Percentiles rank a stretch among this genome's conserved stretches.
Evolutionary conservation across 2,888 invertebrate genomes (phyloP).

Genomic region (Aplocera efformata): DNA sequence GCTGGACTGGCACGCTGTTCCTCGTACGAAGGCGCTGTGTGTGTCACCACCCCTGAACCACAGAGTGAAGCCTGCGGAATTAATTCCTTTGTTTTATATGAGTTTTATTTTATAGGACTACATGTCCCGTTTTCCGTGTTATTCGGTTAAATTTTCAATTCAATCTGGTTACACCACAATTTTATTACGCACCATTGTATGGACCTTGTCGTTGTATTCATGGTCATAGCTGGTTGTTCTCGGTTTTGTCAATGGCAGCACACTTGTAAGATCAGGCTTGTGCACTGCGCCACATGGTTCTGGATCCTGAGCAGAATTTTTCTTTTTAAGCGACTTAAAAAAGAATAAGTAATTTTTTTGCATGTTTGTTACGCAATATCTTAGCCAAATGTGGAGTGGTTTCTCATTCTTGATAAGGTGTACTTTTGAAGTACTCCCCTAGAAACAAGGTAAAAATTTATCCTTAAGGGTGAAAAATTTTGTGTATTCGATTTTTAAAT

Average conservation of each 20-base stretch:
- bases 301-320: constrained; percentile 39
- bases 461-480: too few relatives aligned
- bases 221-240: constrained; percentile 39
- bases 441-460: too few relatives aligned
- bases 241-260: constrained; percentile 29
- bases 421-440: too few relatives aligned
- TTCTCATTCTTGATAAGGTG: too few relatives aligned
- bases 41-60: constrained; percentile 58
- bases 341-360: too few relatives aligned
- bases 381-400: too few relatives aligned
- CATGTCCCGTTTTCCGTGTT: neutral
- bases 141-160: too few relatives aligned
- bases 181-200: constrained; percentile 52
- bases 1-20: constrained; percentile 72
- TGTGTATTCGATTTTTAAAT: too few relatives aligned
- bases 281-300: constrained; percentile 47
- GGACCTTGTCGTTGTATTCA: constrained; percentile 56
- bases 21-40: constrained; percentile 70
- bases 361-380: too few relatives aligned
- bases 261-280: constrained; percentile 48
- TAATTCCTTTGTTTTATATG: too few relatives aligned
- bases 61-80: constrained; percentile 54
- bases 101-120: too few relatives aligned
- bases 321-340: neutral
- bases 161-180: too few relatives aligned